phyloP scores from a whole-genome alignment of 2,888 invertebrate species.

The Schrankia costaestrigalis region DNA sequence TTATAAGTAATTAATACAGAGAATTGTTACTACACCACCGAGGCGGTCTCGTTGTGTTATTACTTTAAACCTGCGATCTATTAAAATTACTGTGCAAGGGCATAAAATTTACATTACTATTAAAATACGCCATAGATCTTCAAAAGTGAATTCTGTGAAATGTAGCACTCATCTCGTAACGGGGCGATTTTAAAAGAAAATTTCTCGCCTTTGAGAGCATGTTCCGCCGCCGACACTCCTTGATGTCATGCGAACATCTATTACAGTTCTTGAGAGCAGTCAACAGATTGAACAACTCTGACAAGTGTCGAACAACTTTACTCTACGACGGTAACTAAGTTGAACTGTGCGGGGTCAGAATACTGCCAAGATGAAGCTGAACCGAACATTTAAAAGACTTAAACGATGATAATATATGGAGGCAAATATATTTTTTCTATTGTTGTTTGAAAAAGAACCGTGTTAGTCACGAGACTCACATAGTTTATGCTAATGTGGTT shows the following conservation, averaged over 20 bases:
- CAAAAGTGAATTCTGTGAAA: too few species aligned
- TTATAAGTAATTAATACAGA: conserved; percentile 15
- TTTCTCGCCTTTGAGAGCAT: neutral
- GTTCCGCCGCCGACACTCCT: neutral
- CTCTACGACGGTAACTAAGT: conserved; percentile 1
- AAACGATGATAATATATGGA: too few species aligned
- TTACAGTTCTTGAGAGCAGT: neutral
- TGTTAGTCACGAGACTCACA: too few species aligned
- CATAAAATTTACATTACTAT: too few species aligned
- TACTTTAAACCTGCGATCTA: too few species aligned
- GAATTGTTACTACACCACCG: conserved; percentile 10
- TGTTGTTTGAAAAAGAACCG: too few species aligned
- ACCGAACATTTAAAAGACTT: too few species aligned
- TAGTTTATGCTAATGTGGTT: too few species aligned
- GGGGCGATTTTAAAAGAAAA: neutral
- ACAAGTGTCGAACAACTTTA: conserved; percentile 8
- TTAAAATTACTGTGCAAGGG: too few species aligned
- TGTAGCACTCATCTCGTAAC: neutral
- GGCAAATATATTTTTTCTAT: too few species aligned
- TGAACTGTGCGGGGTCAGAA: neutral
- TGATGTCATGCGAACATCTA: conserved; percentile 3
- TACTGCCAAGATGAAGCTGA: too few species aligned
- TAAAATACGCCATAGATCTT: too few species aligned
- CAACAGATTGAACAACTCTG: conserved; percentile 2
- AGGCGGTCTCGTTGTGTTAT: conserved; percentile 5